A percentile compares a stretch with the other conserved stretches of the same genome.
These are phyloP conservation scores for Phytoseiulus persimilis DNA, from an alignment of 2,888 invertebrate species.

Conservation along the genomic window DNA sequence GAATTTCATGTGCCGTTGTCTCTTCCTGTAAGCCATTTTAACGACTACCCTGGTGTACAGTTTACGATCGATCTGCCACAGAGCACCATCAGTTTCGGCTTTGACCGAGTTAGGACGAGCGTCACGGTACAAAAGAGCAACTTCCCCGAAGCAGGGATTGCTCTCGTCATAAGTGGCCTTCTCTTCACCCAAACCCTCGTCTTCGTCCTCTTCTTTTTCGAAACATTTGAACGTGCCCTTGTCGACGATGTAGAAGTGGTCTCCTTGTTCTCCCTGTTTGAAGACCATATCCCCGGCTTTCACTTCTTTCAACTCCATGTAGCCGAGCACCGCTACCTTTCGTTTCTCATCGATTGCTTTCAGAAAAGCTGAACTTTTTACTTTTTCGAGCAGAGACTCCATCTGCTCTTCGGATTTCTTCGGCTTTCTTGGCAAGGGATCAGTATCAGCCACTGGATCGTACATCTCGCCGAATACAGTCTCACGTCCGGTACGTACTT, in stretches of 20 bases:
- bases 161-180: constrained; percentile 49
- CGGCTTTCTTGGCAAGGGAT: too few relatives aligned
- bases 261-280: constrained; percentile 51
- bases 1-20: constrained; percentile 49
- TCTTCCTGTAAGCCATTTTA: constrained; percentile 51
- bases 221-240: constrained; percentile 45
- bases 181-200: too few relatives aligned
- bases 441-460: too few relatives aligned
- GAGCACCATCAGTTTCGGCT: constrained; percentile 47
- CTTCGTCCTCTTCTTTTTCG: constrained; percentile 43
- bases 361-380: constrained; percentile 50
- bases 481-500: too few relatives aligned
- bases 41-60: constrained; percentile 48
- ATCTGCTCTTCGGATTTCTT: constrained; percentile 47
- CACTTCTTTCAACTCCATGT: constrained; percentile 51
- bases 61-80: constrained; percentile 52
- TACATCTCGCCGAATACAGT: too few relatives aligned
- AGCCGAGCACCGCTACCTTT: constrained; percentile 51
- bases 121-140: constrained; percentile 52
- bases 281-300: constrained; percentile 48
- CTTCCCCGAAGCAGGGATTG: constrained; percentile 50
- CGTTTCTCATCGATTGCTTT: constrained; percentile 50
- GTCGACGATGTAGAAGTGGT: constrained; percentile 52
- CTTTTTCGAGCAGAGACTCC: constrained; percentile 49
- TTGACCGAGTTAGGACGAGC: constrained; percentile 51